Conservation (phyloP, 2,113 vertebrate species). For the Saguinus midas region DNA sequence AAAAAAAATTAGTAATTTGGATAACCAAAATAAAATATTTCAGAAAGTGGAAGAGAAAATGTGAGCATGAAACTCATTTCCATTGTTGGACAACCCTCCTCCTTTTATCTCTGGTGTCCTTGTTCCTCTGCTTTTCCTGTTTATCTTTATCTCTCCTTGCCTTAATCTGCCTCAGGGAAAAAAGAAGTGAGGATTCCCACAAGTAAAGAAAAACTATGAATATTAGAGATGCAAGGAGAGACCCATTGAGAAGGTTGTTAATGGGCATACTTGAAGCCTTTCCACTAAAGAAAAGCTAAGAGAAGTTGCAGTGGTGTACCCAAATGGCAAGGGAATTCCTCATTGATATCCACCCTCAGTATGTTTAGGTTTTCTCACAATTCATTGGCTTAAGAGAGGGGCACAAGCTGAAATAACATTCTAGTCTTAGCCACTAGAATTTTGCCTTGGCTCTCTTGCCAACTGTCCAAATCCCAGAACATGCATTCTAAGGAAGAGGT, state of each 20-base stretch:
- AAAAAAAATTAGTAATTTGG: neutral
- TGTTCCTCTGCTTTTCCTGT: neutral
- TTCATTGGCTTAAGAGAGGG: fast-evolving
- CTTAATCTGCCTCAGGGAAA: neutral
- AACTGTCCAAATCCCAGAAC: neutral
- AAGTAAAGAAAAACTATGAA: neutral
- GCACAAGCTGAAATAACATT: neutral
- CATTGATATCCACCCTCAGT: neutral
- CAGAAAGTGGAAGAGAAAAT: neutral
- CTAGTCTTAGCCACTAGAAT: neutral
- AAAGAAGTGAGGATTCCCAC: neutral
- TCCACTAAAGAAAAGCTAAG: neutral
- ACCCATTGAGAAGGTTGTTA: neutral
- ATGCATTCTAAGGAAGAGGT: neutral
- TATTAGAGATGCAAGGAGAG: neutral
- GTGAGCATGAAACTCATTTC: neutral
- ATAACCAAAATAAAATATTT: neutral
- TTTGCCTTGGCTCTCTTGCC: neutral
- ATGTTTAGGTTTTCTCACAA: neutral
- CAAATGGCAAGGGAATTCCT: neutral
- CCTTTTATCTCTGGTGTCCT: neutral
- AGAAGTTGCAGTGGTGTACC: neutral
- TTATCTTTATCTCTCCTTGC: neutral
- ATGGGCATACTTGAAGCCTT: neutral
- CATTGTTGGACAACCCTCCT: neutral